A percentile compares a stretch with the other conserved stretches of the same genome.
These are phyloP conservation scores for Sinopyrophorus schimmeli DNA, from an alignment of 2,888 invertebrate species.

Conservation along the genomic window DNA sequence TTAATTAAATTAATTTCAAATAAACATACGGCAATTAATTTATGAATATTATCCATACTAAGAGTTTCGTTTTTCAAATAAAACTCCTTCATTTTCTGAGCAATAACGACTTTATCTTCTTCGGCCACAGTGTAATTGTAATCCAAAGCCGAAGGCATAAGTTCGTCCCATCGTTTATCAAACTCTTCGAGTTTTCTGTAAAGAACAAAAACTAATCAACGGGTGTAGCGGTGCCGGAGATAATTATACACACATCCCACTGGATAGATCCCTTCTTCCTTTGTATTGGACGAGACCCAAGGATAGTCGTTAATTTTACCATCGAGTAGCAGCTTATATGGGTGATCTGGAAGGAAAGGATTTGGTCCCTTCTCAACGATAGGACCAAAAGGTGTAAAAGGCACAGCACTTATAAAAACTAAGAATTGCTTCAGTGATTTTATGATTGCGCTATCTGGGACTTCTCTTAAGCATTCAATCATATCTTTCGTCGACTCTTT, in stretches of 20 bases:
- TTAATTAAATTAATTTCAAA: not conserved
- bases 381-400: constrained; percentile 45
- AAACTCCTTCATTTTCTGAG: constrained; percentile 40
- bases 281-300: constrained; percentile 67
- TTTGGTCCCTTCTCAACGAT: constrained; percentile 53
- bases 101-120: constrained; percentile 33
- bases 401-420: constrained; percentile 58
- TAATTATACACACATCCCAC: constrained; percentile 61
- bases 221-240: too few relatives aligned
- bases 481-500: constrained; percentile 58
- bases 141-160: constrained; percentile 43
- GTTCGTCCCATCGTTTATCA: constrained; percentile 42
- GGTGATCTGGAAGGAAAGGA: constrained; percentile 69
- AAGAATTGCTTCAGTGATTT: constrained; percentile 60
- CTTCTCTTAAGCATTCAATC: constrained; percentile 66
- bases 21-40: constrained; percentile 42
- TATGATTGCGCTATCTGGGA: constrained; percentile 63
- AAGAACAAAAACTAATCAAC: constrained; percentile 37
- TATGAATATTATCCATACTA: constrained; percentile 35
- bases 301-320: constrained; percentile 69
- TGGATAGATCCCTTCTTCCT: constrained; percentile 75
- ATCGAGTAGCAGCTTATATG: constrained; percentile 62
- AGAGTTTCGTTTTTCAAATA: constrained; percentile 42
- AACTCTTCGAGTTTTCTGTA: constrained; percentile 51
- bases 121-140: constrained; percentile 42